Base-by-base conservation (phyloP, 2,888 invertebrate genomes). In the Crossocerus cetratus region DNA sequence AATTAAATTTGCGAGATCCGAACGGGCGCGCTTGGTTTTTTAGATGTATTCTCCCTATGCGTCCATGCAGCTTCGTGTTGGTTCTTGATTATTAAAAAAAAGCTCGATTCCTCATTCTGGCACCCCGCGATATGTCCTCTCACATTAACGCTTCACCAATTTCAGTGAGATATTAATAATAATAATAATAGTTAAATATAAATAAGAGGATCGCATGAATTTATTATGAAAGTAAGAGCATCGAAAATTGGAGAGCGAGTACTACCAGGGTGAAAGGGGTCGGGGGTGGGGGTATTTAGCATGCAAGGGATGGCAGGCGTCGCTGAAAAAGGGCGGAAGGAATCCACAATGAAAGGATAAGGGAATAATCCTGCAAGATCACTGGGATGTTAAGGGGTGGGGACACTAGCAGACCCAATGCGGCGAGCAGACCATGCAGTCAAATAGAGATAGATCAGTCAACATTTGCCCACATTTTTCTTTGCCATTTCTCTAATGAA, bases 321-420 rank as follows among this genome's bases (percentile, higher is more conserved):
- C 73, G 76, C 77, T 84, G 81, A 84, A 83, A 86, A 86, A 84
- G 83, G 82, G 83, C 79, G 78, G 78, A 82, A 85, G 84, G 86
- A 86, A 86, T 86, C 79, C 77, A 84, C 85, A 83, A 86, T 86
- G 86, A 83, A 85, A 80, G 83, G 83, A 84, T 86, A 86, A 86
- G 83, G 82, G 83, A 86, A 86, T 86, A 85, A 84, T 78, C 76
- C 77, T 65, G 69, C 75, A 66, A 70, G 74, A 74, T 58, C 74
- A 75, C 71, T 66, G 45, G 63, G 64, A 67, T 69, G 62, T 53
- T 70, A 62, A 54, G 57, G 23, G 32, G 32, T 14, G 65, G 54
- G 22, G 62, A 65, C n/a, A 32, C 0, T 32, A 1, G 5, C 1
- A 56, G 32, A 65, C 55, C 49, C 65, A 53, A 42, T 62, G 66